phyloP scores from a whole-genome alignment of 2,113 vertebrate species.

The Abramis brama region DNA sequence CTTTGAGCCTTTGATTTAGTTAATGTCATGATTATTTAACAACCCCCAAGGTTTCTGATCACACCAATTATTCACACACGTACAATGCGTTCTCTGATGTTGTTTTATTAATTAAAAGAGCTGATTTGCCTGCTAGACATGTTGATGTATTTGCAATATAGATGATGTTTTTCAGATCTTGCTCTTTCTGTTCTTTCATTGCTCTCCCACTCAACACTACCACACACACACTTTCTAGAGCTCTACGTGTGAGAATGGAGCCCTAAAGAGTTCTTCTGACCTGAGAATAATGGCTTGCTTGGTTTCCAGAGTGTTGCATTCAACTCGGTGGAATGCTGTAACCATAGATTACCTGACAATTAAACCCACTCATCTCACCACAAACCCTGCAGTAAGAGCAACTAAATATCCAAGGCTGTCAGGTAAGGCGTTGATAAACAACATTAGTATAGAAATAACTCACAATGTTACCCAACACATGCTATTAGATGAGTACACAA shows the following conservation, averaged over 20 bases:
- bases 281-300: constrained; percentile 50
- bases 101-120: constrained; percentile 47
- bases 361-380: constrained; percentile 40
- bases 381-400: constrained; percentile 22
- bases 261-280: constrained; percentile 44
- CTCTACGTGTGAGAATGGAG: constrained; percentile 31
- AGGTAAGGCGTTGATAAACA: constrained; percentile 22
- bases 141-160: constrained; percentile 36
- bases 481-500: constrained; percentile 7
- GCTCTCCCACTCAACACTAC: constrained; percentile 41
- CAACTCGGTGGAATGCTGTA: constrained; percentile 41
- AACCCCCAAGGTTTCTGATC: constrained; percentile 19
- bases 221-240: constrained; percentile 14
- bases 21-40: constrained; percentile 33
- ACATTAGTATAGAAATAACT: constrained; percentile 20
- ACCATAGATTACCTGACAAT: constrained; percentile 43
- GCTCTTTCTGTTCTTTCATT: constrained; percentile 50
- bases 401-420: constrained; percentile 19
- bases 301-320: constrained; percentile 49
- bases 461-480: constrained; percentile 2
- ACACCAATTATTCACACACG: constrained; percentile 22
- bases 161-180: constrained; percentile 56
- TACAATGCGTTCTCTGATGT: constrained; percentile 14
- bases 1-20: constrained; percentile 20
- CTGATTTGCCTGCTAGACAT: neutral